Percentiles rank a stretch among this genome's conserved stretches.
These are phyloP conservation scores for Aspidapion aeneum DNA, from an alignment of 2,888 invertebrate genomes.

Conservation along the genomic window DNA sequence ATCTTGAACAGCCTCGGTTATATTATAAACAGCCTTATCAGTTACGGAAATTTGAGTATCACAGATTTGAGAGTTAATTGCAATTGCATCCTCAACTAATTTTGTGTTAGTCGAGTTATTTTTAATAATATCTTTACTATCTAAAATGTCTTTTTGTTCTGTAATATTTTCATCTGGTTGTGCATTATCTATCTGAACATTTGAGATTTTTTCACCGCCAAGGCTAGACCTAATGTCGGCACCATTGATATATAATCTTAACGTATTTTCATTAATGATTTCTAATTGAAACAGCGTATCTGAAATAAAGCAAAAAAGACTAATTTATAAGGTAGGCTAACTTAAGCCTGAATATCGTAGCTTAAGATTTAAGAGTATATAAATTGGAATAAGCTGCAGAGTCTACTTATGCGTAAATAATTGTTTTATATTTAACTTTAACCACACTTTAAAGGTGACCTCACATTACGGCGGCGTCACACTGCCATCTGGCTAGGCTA, in stretches of 20 bases:
- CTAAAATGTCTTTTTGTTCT: constrained; percentile 1
- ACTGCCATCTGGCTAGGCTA: too few relatives aligned
- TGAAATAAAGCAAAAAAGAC: constrained; percentile 13
- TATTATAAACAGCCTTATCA: background rate
- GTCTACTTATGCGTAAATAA: too few relatives aligned
- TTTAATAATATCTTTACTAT: background rate
- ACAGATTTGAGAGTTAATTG: background rate
- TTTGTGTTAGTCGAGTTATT: too few relatives aligned
- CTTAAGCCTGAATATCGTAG: too few relatives aligned
- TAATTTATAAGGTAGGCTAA: too few relatives aligned
- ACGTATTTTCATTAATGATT: constrained; percentile 32
- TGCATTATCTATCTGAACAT: constrained; percentile 5
- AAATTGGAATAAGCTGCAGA: too few relatives aligned
- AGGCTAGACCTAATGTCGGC: constrained; percentile 37
- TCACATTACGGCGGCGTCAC: too few relatives aligned
- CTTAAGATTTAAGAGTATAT: too few relatives aligned
- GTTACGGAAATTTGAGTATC: background rate
- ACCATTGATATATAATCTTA: constrained; percentile 38
- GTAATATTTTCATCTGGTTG: constrained; percentile 15
- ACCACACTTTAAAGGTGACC: too few relatives aligned
- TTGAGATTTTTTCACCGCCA: constrained; percentile 25
- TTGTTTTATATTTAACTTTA: too few relatives aligned
- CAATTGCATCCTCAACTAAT: background rate
- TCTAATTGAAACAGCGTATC: constrained; percentile 40
- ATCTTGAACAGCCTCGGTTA: background rate